Base-by-base conservation (phyloP, 2,888 invertebrate species). In the Desoria tigrina region DNA sequence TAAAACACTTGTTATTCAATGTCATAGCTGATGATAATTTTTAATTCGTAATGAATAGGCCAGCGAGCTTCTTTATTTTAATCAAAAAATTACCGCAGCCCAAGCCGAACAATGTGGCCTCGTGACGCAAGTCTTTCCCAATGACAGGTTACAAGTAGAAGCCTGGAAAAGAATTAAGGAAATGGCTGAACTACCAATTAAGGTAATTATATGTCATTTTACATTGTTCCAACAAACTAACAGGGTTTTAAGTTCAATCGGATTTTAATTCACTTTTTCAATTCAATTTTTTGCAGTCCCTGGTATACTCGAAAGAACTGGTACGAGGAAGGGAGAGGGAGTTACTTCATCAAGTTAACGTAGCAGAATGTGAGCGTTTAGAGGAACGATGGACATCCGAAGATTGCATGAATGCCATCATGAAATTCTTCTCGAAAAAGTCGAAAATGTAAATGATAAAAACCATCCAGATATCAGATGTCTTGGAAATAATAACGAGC, bases 61-160 rank as follows among this genome's bases (percentile, higher is more conserved):
- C 1, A 81, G 80, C 72, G 84, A 85, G 75, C 76, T 86, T 76
- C 78, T 87, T 23, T 78, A 84, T 62, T 87, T 92, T 72, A 90
- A 89, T 77, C 84, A 89, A 76, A 91, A 88, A 81, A 82, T 97
- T 78, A 84, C 85, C 27, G 92, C 93, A 0, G 77, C 83, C 61
- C 93, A 95, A 81, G 97, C 96, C 0, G 82, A 85, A 56, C 82
- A 86, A 49, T 85, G 84, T 77, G 90, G 92, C 27, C 86, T 97
- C 62, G 86, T 96, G 0, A 88, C 92, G 14, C 85, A 88, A 78
- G 82, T 96, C 16, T 88, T 90, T 75, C 88, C 89, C 66, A 81
- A 84, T 42, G 81, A 84, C 24, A 83, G 86, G 58, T 79, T 90
- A 59, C 81, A 87, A 58, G 81, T 79, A 79, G 76, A 85, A 77